A percentile compares a stretch with the other conserved stretches of the same genome.
Conservation (phyloP, 2,113 vertebrate species). For the Trogon surrucura region DNA sequence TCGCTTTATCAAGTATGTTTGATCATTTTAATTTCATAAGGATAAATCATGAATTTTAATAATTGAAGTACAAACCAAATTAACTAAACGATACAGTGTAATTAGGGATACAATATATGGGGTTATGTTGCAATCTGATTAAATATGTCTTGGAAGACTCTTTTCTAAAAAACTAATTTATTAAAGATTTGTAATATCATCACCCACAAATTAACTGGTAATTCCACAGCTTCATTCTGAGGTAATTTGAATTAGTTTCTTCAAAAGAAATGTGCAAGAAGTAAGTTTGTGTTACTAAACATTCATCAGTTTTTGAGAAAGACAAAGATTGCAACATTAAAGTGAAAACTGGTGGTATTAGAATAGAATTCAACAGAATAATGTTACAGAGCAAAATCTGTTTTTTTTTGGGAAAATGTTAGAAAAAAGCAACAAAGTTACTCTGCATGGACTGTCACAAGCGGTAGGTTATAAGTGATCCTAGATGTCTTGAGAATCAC, state of each 20-base stretch:
- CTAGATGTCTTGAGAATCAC: neutral
- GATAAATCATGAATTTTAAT: conserved; percentile 51
- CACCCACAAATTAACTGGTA: neutral
- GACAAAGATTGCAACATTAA: neutral
- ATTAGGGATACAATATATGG: conserved; percentile 40
- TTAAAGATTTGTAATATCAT: conserved; percentile 18
- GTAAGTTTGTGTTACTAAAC: neutral
- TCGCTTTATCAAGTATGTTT: conserved; percentile 46
- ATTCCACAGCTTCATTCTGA: neutral
- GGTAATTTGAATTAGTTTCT: neutral
- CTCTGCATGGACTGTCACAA: neutral
- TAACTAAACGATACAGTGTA: conserved; percentile 45
- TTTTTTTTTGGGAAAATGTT: neutral
- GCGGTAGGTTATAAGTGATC: neutral
- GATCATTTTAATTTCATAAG: conserved; percentile 57
- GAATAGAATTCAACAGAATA: neutral
- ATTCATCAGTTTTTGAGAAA: neutral
- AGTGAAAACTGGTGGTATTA: neutral
- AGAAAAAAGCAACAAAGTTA: neutral
- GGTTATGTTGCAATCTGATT: conserved; percentile 46
- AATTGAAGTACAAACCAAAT: conserved; percentile 54
- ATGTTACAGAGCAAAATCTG: neutral
- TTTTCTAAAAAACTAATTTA: conserved; percentile 14
- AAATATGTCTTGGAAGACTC: conserved; percentile 27
- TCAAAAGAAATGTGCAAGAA: neutral